phyloP scores from a whole-genome alignment of 2,888 invertebrate genomes.

The Rhagium mordax region DNA sequence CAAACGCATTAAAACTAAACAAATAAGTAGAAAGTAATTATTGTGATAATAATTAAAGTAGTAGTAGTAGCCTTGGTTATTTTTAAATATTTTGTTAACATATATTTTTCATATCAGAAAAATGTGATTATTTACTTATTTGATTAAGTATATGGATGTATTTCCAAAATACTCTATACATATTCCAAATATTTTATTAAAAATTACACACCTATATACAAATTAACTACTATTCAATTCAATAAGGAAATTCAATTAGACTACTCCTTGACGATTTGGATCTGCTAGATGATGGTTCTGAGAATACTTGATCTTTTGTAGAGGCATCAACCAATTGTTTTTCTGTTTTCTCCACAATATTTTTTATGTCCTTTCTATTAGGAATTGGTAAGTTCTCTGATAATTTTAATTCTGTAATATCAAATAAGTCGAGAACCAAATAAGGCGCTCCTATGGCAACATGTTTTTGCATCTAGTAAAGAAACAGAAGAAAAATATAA shows the following conservation, averaged over 20 bases:
- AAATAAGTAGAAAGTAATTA: too few relatives aligned
- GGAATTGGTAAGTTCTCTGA: conserved; percentile 64
- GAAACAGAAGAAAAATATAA: background rate
- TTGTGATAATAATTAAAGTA: too few relatives aligned
- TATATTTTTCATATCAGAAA: too few relatives aligned
- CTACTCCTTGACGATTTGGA: conserved; percentile 64
- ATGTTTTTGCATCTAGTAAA: conserved; percentile 71
- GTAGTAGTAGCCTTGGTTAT: too few relatives aligned
- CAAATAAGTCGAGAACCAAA: conserved; percentile 72
- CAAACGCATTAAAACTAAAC: too few relatives aligned
- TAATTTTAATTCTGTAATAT: conserved; percentile 70
- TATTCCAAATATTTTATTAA: too few relatives aligned
- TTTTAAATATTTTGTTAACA: too few relatives aligned
- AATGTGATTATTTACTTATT: too few relatives aligned
- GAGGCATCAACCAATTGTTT: conserved; percentile 60
- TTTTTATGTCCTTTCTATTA: conserved; percentile 56
- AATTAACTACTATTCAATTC: background rate
- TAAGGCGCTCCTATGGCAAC: conserved; percentile 75
- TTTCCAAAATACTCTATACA: too few relatives aligned
- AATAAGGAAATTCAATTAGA: conserved; percentile 55
- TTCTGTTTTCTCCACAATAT: conserved; percentile 59
- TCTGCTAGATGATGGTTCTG: conserved; percentile 61
- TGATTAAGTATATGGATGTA: too few relatives aligned
- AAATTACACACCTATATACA: background rate
- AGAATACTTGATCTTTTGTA: conserved; percentile 61